These are phyloP conservation scores for Thereva unica DNA, from an alignment of 2,888 invertebrate species.

Conservation along the genomic window DNA sequence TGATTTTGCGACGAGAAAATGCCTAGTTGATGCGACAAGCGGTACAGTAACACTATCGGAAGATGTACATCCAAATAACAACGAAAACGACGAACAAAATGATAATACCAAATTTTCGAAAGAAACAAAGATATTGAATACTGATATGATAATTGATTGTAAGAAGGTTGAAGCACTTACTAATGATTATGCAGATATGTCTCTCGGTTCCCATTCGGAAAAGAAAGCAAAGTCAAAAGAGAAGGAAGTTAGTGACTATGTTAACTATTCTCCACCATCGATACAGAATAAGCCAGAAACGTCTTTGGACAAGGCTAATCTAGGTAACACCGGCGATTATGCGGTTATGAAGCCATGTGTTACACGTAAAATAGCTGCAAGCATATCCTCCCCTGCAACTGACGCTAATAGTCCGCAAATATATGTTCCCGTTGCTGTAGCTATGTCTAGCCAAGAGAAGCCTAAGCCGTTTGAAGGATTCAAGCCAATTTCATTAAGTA, in stretches of 20 bases:
- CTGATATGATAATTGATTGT: background rate
- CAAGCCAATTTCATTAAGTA: constrained; percentile 41
- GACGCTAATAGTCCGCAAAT: constrained; percentile 14
- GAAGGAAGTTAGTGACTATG: constrained; percentile 29
- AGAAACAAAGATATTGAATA: constrained; percentile 37
- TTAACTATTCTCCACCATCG: constrained; percentile 23
- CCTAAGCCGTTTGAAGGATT: constrained; percentile 39
- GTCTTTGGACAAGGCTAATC: constrained; percentile 4
- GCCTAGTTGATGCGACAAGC: constrained; percentile 52
- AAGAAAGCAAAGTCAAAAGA: background rate
- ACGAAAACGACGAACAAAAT: constrained; percentile 18
- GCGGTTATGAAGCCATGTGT: constrained; percentile 58
- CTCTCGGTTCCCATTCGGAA: constrained; percentile 29
- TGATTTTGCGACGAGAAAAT: constrained; percentile 49
- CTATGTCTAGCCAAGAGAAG: constrained; percentile 26
- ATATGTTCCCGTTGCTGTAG: constrained; percentile 30
- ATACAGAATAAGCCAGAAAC: constrained; percentile 40
- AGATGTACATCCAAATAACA: constrained; percentile 39
- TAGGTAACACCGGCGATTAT: constrained; percentile 54
- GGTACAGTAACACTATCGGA: constrained; percentile 51
- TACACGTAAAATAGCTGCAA: constrained; percentile 29
- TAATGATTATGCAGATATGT: constrained; percentile 45
- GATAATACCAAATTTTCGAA: background rate
- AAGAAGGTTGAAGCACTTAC: constrained; percentile 42
- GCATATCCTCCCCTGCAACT: constrained; percentile 9